These are phyloP conservation scores for Pelochelys cantorii DNA, from an alignment of 2,797 vertebrate genomes.

Conservation along the genomic window DNA sequence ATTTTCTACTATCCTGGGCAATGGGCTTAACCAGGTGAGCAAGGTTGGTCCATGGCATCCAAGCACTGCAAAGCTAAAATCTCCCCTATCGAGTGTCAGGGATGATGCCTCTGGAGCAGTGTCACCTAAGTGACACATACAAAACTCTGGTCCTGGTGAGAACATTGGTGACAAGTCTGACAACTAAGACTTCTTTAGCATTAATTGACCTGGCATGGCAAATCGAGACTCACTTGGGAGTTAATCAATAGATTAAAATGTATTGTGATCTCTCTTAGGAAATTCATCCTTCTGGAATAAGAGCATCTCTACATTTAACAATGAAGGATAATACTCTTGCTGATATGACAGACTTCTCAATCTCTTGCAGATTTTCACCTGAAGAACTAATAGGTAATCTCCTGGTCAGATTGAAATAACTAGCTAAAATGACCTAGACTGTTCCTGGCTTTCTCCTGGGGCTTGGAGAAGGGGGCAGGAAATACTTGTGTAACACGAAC, in stretches of 20 bases:
- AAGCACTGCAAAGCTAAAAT: not conserved
- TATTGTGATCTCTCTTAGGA: slow-evolving; percentile 23
- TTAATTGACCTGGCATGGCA: not conserved
- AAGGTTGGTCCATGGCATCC: not conserved
- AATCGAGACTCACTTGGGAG: too few species aligned
- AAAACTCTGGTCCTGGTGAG: not conserved
- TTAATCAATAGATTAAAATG: too few species aligned
- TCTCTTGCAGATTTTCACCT: slow-evolving; percentile 72
- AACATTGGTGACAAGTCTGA: not conserved
- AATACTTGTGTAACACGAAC: too few species aligned
- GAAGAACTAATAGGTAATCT: slow-evolving; percentile 68
- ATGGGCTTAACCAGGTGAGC: not conserved
- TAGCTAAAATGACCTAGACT: not conserved
- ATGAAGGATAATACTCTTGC: slow-evolving; percentile 63
- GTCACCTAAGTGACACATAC: not conserved
- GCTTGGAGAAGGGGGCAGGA: not conserved
- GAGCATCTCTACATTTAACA: slow-evolving; percentile 54
- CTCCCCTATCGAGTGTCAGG: too few species aligned
- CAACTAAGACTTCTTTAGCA: not conserved
- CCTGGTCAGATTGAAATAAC: too few species aligned
- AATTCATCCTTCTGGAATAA: slow-evolving; percentile 56
- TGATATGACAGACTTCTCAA: slow-evolving; percentile 59
- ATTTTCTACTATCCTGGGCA: too few species aligned
- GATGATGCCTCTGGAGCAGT: not conserved
- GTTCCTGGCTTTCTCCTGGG: too few species aligned